phyloP scores from a whole-genome alignment of 2,888 invertebrate species.

The Sphaerophoria rueppellii region DNA sequence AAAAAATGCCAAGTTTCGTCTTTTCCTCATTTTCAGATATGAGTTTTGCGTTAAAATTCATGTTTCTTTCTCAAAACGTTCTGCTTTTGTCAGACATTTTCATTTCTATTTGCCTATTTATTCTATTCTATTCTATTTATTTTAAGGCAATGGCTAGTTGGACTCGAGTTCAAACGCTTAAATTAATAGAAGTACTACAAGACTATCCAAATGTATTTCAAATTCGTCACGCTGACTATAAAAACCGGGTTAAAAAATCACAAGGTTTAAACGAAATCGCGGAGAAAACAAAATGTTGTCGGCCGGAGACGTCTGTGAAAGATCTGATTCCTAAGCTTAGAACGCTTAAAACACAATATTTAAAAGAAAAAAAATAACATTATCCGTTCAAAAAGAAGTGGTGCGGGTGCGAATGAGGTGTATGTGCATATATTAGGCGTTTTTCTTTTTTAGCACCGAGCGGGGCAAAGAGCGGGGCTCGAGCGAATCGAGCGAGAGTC shows the following conservation, averaged over 20 bases:
- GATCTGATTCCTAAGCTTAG: background rate
- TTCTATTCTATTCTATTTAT: constrained; percentile 8
- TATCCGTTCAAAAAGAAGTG: background rate
- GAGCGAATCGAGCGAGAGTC: too few relatives aligned
- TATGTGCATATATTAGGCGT: background rate
- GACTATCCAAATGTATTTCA: background rate
- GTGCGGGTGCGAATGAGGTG: background rate
- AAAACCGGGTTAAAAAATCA: background rate
- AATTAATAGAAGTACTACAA: background rate
- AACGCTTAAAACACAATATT: background rate
- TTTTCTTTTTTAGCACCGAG: too few relatives aligned
- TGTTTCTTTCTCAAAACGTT: constrained; percentile 64
- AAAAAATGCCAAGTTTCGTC: too few relatives aligned
- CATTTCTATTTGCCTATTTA: constrained; percentile 11
- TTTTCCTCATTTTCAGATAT: too few relatives aligned
- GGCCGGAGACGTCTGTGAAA: background rate
- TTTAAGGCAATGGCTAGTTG: background rate
- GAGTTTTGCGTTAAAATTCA: too few relatives aligned
- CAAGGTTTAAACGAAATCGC: background rate
- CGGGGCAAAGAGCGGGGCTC: too few relatives aligned
- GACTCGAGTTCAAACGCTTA: background rate
- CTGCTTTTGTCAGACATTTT: constrained; percentile 74
- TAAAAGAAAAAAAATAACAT: background rate
- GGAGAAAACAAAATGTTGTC: background rate
- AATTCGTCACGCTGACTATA: background rate